These are phyloP conservation scores for Seriola rivoliana DNA, from an alignment of 2,113 vertebrate species.

Conservation along the genomic window DNA sequence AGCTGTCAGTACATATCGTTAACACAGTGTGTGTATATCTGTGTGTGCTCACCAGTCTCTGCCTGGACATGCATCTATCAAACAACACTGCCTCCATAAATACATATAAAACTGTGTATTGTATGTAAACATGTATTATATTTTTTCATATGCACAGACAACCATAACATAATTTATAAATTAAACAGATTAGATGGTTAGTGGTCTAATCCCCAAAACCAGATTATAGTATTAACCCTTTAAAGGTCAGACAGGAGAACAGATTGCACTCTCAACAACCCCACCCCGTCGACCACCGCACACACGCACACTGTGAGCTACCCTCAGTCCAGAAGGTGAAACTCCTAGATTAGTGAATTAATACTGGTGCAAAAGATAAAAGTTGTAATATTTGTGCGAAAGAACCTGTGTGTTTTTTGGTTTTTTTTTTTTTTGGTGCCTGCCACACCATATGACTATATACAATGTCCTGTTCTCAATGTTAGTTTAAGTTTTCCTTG, in stretches of 20 bases:
- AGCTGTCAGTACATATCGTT: constrained; percentile 42
- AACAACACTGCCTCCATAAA: constrained; percentile 5
- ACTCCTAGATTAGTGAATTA: constrained; percentile 40
- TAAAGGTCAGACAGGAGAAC: constrained; percentile 49
- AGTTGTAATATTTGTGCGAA: too few species aligned
- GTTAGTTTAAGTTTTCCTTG: too few species aligned
- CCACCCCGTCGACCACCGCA: neutral
- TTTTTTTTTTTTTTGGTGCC: too few species aligned
- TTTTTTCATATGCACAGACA: neutral
- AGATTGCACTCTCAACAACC: constrained; percentile 42
- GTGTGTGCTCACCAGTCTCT: neutral
- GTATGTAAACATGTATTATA: neutral
- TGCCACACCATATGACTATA: too few species aligned
- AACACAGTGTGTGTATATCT: constrained; percentile 24
- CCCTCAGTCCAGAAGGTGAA: neutral
- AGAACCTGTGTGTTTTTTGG: too few species aligned
- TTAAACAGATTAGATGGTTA: constrained; percentile 48
- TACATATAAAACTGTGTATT: neutral
- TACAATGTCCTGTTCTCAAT: too few species aligned
- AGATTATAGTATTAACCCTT: constrained; percentile 67
- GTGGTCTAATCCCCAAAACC: constrained; percentile 57
- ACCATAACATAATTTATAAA: constrained; percentile 28
- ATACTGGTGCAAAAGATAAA: neutral
- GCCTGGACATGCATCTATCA: constrained; percentile 9
- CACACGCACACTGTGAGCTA: neutral